Conservation (phyloP, 2,797 vertebrate species). For the Melanotaenia parkinsoni region DNA sequence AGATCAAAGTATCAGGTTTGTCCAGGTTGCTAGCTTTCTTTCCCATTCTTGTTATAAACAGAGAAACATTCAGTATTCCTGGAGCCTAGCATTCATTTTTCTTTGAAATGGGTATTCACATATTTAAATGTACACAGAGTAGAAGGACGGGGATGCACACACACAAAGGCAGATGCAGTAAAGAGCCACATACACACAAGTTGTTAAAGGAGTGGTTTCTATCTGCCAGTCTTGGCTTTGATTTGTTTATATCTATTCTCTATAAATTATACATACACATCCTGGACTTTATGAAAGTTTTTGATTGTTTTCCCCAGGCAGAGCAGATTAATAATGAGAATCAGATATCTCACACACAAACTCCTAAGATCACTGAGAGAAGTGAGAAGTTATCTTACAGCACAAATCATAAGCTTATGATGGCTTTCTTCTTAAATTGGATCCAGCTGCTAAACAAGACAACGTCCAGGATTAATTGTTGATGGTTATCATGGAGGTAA, state of each 20-base stretch:
- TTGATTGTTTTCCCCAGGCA: conserved; percentile 23
- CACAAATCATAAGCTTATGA: conserved; percentile 13
- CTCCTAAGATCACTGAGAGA: conserved; percentile 12
- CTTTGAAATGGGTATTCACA: conserved; percentile 76
- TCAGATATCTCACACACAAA: conserved; percentile 28
- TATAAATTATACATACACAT: conserved; percentile 68
- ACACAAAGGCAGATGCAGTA: neutral
- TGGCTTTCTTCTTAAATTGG: conserved; percentile 15
- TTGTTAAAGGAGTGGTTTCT: conserved; percentile 51
- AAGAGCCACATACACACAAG: conserved; percentile 24
- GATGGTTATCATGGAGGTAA: neutral
- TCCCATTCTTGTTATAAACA: conserved; percentile 54
- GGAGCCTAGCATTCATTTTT: conserved; percentile 36
- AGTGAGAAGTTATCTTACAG: conserved; percentile 19
- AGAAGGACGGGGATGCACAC: conserved; percentile 25
- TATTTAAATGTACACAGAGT: conserved; percentile 53
- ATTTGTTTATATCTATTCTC: conserved; percentile 43
- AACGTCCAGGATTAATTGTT: neutral
- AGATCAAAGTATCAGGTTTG: conserved; percentile 65
- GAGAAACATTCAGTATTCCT: conserved; percentile 51
- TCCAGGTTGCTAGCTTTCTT: conserved; percentile 57
- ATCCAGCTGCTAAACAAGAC: conserved; percentile 5
- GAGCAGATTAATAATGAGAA: conserved; percentile 28
- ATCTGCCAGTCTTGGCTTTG: conserved; percentile 28
- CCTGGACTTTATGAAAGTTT: conserved; percentile 54